Conservation (phyloP, 2,797 vertebrate genomes). For the Hirundo rustica region DNA sequence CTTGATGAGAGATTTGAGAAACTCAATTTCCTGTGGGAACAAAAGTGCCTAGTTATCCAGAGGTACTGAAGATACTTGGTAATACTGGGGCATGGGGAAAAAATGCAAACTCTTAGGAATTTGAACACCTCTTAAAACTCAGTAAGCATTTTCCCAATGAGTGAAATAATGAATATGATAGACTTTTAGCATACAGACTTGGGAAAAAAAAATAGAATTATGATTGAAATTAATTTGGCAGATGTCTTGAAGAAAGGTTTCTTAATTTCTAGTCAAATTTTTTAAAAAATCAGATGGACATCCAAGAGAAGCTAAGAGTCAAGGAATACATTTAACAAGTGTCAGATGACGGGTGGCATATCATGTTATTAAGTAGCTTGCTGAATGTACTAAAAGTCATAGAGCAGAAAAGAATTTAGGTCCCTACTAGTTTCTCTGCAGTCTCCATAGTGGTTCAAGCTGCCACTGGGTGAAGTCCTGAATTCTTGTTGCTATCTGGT, state of each 20-base stretch:
- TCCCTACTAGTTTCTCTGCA: neutral
- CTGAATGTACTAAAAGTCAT: neutral
- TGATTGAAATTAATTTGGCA: slow-evolving; percentile 60
- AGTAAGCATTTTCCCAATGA: slow-evolving; percentile 28
- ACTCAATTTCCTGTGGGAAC: slow-evolving; percentile 16
- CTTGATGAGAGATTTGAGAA: slow-evolving; percentile 26
- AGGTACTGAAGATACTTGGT: slow-evolving; percentile 14
- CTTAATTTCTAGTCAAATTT: slow-evolving; percentile 42
- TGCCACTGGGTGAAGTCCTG: neutral
- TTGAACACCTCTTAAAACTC: slow-evolving; percentile 53
- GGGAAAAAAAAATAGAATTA: slow-evolving; percentile 32
- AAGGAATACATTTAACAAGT: neutral
- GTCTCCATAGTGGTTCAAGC: neutral
- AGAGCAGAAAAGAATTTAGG: neutral
- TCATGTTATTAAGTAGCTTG: neutral
- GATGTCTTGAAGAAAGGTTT: neutral
- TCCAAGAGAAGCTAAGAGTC: neutral
- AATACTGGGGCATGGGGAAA: neutral
- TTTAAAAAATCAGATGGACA: neutral
- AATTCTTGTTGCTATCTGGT: neutral
- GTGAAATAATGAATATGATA: slow-evolving; percentile 52
- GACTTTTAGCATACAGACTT: neutral
- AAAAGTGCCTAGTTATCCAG: neutral
- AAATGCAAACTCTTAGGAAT: slow-evolving; percentile 29
- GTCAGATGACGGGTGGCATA: neutral